Evolutionary conservation across 2,888 invertebrate genomes (phyloP), one percentile per base, ranked within the genome.

Genomic region (Alcis repandata): DNA sequence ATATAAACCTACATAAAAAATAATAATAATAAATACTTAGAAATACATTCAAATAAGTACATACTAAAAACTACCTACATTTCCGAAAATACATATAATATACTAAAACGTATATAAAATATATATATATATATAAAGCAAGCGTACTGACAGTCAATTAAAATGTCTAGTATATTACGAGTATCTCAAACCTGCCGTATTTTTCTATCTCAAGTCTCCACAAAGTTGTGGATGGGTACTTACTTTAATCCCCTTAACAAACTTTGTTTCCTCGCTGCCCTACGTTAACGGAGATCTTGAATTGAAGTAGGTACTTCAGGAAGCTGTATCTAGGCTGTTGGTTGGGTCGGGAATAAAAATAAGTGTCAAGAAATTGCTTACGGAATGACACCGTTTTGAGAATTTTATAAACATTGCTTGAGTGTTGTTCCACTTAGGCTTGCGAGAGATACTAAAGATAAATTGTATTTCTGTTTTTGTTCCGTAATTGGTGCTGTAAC

Each of bases 181-280:
- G 3, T 45, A 20, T 36, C n/a, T 36, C 1, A 13, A 13, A 51
- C 36, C 7, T 36, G 27, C 19, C 17, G 36, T 51, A 15, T 51
- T 51, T 56, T 45, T 45, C 45, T 53, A 60, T 62, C 52, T 22
- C 38, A 59, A 66, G 56, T 19, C 45, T 11, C 60, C 59, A 68
- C 62, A 69, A 71, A 75, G 70, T 75, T 74, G 68, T 49, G 59
- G 70, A 77, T 56, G 59, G 49, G 56, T 64, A 61, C 61, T 72
- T 72, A 74, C 65, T 73, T 72, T 75, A 78, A 78, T 77, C 77
- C 70, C 74, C 75, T 77, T 70, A 72, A 74, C 59, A 57, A 78
- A 80, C 70, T 78, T 79, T 74, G 72, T 77, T 75, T 74, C 49
- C 58, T 45, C 59, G 33, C 69, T 76, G 70, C 66, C 67, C 73